These are phyloP conservation scores for Apaloderma vittatum DNA, from an alignment of 2,113 vertebrate genomes.

Conservation along the genomic window DNA sequence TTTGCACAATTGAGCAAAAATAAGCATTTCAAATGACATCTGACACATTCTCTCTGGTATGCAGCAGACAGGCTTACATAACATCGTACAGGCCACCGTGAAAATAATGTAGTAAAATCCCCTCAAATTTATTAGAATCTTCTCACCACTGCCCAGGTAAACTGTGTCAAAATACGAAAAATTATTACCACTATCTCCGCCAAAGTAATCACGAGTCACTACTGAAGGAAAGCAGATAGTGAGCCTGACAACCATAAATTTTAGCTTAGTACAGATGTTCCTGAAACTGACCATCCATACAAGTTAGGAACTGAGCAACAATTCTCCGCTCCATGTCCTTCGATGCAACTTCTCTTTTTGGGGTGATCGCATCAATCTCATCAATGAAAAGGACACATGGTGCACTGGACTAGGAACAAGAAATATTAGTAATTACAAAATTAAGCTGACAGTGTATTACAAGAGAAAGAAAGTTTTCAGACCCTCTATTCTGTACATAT, in stretches of 20 bases:
- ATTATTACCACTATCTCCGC: not conserved
- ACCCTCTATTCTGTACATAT: not conserved
- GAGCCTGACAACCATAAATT: not conserved
- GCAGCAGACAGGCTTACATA: not conserved
- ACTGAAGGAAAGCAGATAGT: not conserved
- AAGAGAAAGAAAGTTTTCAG: not conserved
- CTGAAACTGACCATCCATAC: slow-evolving; percentile 91
- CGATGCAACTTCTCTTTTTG: slow-evolving; percentile 94
- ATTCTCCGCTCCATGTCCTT: slow-evolving; percentile 99
- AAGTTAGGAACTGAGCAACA: slow-evolving; percentile 95
- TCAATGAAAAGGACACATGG: slow-evolving; percentile 98
- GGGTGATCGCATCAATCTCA: slow-evolving; percentile 96
- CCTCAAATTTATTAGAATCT: not conserved
- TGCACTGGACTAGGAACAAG: slow-evolving; percentile 80
- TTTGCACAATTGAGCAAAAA: not conserved
- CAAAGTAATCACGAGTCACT: not conserved
- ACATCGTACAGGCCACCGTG: not conserved
- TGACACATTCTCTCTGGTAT: not conserved
- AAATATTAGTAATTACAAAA: not conserved
- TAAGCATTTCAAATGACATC: not conserved
- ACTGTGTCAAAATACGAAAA: not conserved
- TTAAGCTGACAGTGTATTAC: not conserved
- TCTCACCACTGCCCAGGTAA: not conserved
- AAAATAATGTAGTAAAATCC: not conserved
- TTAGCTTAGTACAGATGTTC: not conserved